A percentile compares a stretch with the other conserved stretches of the same genome.
Evolutionary conservation across 2,888 invertebrate genomes (phyloP).

Genomic region (Epinotia ramella): DNA sequence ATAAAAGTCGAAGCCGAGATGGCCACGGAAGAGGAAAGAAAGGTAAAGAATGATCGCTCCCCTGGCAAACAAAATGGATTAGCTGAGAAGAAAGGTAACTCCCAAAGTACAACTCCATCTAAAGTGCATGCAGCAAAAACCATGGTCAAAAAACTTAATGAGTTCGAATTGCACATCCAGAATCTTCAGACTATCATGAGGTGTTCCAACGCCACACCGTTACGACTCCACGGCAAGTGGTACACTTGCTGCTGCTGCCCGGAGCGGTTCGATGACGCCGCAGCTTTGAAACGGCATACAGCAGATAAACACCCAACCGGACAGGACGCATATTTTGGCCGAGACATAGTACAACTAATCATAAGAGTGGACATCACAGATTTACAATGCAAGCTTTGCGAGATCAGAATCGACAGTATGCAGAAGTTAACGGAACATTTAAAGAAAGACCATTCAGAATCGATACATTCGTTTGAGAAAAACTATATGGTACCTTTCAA

Average conservation of each 20-base stretch:
- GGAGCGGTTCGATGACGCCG: constrained; percentile 26
- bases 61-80: background rate
- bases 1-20: constrained; percentile 34
- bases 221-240: constrained; percentile 37
- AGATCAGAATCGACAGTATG: constrained; percentile 51
- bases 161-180: constrained; percentile 59
- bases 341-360: constrained; percentile 42
- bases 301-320: constrained; percentile 23
- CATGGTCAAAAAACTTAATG: constrained; percentile 49
- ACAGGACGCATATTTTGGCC: constrained; percentile 10
- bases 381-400: constrained; percentile 64
- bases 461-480: constrained; percentile 59
- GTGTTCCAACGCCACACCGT: constrained; percentile 42
- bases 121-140: background rate
- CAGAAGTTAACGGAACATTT: constrained; percentile 61
- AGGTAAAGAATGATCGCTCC: background rate
- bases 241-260: constrained; percentile 43
- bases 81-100: background rate
- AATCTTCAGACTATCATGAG: constrained; percentile 38
- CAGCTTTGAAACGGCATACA: constrained; percentile 40
- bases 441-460: constrained; percentile 55
- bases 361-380: constrained; percentile 68
- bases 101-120: background rate
- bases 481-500: constrained; percentile 68
- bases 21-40: background rate